Conservation (phyloP, 2,797 vertebrate genomes). For the Austrolebias charrua region DNA sequence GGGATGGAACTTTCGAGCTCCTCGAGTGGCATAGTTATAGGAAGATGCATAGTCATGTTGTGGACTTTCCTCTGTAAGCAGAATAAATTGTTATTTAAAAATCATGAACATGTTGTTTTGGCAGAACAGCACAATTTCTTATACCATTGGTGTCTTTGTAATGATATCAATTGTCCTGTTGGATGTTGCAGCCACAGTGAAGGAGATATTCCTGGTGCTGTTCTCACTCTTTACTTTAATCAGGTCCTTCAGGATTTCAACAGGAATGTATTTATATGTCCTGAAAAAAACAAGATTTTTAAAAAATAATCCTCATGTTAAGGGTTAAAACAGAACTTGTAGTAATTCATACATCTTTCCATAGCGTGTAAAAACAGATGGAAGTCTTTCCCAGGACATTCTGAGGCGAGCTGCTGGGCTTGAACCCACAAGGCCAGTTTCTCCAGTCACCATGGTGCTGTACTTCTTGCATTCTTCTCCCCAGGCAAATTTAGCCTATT, state of each 20-base stretch:
- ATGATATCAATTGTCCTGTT: conserved; percentile 59
- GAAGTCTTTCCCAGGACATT: conserved; percentile 75
- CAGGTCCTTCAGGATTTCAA: conserved; percentile 57
- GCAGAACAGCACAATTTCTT: neutral
- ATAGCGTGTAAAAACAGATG: conserved; percentile 54
- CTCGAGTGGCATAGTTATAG: conserved; percentile 63
- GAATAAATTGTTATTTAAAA: conserved; percentile 10
- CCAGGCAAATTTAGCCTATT: conserved; percentile 80
- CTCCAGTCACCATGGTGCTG: conserved; percentile 67
- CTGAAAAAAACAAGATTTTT: conserved; percentile 61
- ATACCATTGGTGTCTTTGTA: conserved; percentile 57
- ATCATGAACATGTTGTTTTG: neutral
- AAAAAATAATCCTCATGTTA: neutral
- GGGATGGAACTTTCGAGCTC: conserved; percentile 38
- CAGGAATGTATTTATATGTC: conserved; percentile 59
- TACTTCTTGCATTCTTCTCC: conserved; percentile 82
- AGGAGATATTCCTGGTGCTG: conserved; percentile 65
- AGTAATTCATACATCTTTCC: conserved; percentile 71
- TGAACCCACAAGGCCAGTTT: conserved; percentile 79
- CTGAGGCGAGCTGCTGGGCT: conserved; percentile 79
- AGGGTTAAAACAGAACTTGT: neutral
- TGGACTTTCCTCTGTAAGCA: conserved; percentile 62
- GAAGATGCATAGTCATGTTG: conserved; percentile 60
- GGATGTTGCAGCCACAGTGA: conserved; percentile 63
- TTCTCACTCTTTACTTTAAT: conserved; percentile 54